phyloP scores from a whole-genome alignment of 2,888 invertebrate species.

The Bellardia pandia region DNA sequence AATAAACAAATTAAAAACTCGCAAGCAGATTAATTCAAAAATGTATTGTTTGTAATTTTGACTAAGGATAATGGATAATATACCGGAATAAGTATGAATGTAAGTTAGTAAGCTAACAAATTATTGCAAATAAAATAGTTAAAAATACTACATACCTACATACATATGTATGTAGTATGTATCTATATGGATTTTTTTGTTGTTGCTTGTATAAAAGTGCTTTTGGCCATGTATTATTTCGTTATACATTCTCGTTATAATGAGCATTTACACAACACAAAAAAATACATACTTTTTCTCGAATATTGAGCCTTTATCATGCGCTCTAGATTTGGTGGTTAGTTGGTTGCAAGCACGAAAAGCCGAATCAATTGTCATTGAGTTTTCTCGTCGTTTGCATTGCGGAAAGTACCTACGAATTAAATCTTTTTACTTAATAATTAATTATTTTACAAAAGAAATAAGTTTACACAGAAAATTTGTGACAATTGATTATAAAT shows the following conservation, averaged over 20 bases:
- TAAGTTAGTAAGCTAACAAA: too few species aligned
- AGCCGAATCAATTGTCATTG: constrained; percentile 54
- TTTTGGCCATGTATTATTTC: constrained; percentile 3
- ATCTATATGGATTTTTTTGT: not conserved
- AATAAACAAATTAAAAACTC: too few species aligned
- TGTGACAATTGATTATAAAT: constrained; percentile 11
- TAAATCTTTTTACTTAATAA: constrained; percentile 21
- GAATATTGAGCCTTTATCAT: constrained; percentile 57
- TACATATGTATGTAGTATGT: not conserved
- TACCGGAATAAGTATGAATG: too few species aligned
- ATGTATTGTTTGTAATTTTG: too few species aligned
- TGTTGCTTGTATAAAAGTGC: constrained; percentile 31
- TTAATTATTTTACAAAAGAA: constrained; percentile 28
- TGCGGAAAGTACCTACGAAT: constrained; percentile 42
- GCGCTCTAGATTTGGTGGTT: constrained; percentile 60
- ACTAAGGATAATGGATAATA: too few species aligned
- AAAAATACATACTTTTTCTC: constrained; percentile 8
- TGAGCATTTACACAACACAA: constrained; percentile 24
- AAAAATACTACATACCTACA: too few species aligned
- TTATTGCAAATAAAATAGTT: too few species aligned
- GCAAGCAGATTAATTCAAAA: too few species aligned
- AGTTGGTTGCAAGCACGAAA: constrained; percentile 53
- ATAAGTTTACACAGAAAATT: constrained; percentile 34
- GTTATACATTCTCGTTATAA: constrained; percentile 21
- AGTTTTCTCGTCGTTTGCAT: constrained; percentile 45